Evolutionary conservation across 2,888 invertebrate genomes (phyloP), one percentile per base, ranked within the genome.

Genomic region (Hoplodrina blanda): DNA sequence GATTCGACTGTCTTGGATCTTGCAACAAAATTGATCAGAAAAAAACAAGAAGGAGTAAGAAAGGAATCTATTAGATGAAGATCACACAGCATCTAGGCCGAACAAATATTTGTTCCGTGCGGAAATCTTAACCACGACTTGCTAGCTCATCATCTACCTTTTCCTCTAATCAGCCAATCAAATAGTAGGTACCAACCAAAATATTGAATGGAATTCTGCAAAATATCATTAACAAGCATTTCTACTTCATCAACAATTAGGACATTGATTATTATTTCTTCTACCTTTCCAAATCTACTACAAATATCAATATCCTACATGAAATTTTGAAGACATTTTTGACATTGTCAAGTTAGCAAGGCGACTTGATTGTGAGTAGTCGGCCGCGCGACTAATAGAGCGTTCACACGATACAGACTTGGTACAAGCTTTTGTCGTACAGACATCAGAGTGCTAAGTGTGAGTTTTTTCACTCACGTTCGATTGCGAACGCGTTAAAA

Each of bases 251-350:
- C 13, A n/a, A 7, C 4, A 13, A 10, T 49, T 17, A 17, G 6
- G 25, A n/a, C 52, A 52, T 6, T 0, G 19, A 13, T 41, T 13
- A 41, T 41, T 49, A 60, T 65, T 71, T 65, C 57, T 71, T 62
- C 33, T 15, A 64, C 13, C 56, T 64, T 41, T 10, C 30, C 0
- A 62, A 11, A 49, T 4, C 44, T 11, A 64, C 76, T 65, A 64
- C 7, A 70, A 70, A 70, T 75, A 75, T 70, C 60, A 75, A 64
- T 57, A 57, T 61, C 70, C 61, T 66, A 37, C 8, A 19, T 46
- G 53, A 61, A 4, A 44, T 33, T 49, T 56, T 56, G 6, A 64
- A 70, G 15, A 53, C 1, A 54, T 20, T 17, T 71, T n/a, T 20
- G 4, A 33, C n/a, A 30, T 52, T 41, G 5, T 1, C 44, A 44